A percentile compares a stretch with the other conserved stretches of the same genome.
Conservation (phyloP, 2,888 invertebrate genomes). For the Alsophila aescularia region DNA sequence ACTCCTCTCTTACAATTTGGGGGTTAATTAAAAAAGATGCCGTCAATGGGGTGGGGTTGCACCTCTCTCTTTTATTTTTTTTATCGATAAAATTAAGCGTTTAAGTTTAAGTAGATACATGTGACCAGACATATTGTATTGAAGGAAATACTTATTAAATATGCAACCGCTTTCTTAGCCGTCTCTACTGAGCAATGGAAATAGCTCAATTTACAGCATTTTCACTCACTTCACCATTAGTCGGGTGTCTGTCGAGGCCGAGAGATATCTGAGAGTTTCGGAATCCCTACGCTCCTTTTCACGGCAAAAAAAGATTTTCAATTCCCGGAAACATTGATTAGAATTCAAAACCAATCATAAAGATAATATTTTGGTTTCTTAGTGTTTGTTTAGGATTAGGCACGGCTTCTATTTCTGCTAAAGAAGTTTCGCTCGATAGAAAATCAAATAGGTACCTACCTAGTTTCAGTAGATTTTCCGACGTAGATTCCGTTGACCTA, state of each 20-base stretch:
- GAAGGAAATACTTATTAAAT: too few species aligned
- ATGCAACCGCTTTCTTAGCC: neutral
- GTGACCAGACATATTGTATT: too few species aligned
- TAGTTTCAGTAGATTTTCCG: too few species aligned
- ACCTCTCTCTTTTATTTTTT: too few species aligned
- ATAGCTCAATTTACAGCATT: slow-evolving; percentile 49
- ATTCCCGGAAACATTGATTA: slow-evolving; percentile 46
- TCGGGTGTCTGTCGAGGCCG: slow-evolving; percentile 9
- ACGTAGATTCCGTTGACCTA: too few species aligned
- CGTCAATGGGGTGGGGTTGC: too few species aligned
- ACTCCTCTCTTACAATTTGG: too few species aligned
- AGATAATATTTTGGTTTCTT: slow-evolving; percentile 42
- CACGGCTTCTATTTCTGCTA: slow-evolving; percentile 4
- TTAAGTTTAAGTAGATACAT: too few species aligned
- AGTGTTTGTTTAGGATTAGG: slow-evolving; percentile 44
- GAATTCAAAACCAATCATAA: slow-evolving; percentile 51
- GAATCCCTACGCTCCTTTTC: slow-evolving; percentile 31
- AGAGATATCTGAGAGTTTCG: slow-evolving; percentile 36
- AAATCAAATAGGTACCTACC: too few species aligned
- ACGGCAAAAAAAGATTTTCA: slow-evolving; percentile 46
- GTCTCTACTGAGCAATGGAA: slow-evolving; percentile 35
- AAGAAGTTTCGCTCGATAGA: neutral
- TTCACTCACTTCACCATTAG: slow-evolving; percentile 47
- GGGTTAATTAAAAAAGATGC: too few species aligned
- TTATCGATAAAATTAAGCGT: too few species aligned